Evolutionary conservation across 2,113 vertebrate genomes (phyloP).

Genomic region (Gymnogyps californianus): DNA sequence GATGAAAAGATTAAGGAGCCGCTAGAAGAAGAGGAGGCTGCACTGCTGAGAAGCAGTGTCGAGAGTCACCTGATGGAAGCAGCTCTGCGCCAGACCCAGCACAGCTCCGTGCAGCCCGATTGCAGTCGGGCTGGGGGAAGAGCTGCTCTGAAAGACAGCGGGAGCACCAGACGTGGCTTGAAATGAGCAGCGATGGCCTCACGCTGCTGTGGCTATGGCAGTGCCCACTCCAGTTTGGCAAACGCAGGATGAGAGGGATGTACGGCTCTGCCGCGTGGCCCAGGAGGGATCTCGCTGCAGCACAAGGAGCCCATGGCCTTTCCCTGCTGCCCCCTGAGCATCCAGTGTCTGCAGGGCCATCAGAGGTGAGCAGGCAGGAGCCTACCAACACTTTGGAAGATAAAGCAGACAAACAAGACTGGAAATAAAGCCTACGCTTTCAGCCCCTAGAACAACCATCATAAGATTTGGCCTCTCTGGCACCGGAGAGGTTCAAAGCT

Average conservation of each 20-base stretch:
- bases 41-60: background rate
- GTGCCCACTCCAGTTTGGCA: background rate
- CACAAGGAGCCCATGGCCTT: background rate
- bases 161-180: background rate
- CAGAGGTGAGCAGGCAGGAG: background rate
- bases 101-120: background rate
- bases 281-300: background rate
- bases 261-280: accelerated
- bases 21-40: background rate
- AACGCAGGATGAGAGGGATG: background rate
- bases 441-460: background rate
- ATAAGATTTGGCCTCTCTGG: background rate
- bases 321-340: background rate
- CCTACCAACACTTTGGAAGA: background rate
- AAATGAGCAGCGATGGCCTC: background rate
- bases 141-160: background rate
- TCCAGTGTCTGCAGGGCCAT: background rate
- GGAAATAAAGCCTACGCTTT: background rate
- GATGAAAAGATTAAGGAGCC: background rate
- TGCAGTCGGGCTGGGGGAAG: background rate
- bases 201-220: accelerated
- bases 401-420: background rate
- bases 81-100: background rate
- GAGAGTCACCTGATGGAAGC: background rate
- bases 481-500: background rate